Conservation (phyloP, 2,113 vertebrate genomes). For the Todiramphus chloris region DNA sequence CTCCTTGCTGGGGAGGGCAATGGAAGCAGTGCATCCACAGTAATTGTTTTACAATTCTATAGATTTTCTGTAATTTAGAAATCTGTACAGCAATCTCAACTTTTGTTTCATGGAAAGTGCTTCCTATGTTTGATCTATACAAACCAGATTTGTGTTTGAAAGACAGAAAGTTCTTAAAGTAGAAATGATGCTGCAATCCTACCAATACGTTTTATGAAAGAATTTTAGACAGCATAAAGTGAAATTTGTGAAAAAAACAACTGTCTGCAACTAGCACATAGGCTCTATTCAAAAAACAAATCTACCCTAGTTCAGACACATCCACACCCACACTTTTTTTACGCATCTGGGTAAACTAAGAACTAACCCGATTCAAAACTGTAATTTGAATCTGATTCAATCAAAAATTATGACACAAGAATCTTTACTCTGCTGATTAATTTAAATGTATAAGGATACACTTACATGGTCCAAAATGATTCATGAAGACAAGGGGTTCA, state of each 20-base stretch:
- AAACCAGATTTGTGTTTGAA: neutral
- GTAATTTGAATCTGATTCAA: neutral
- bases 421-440: neutral
- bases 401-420: neutral
- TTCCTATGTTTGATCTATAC: neutral
- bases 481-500: neutral
- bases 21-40: neutral
- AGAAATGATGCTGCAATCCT: neutral
- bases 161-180: neutral
- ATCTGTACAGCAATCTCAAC: neutral
- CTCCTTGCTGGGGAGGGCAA: neutral
- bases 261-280: neutral
- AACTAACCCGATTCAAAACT: neutral
- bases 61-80: neutral
- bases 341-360: neutral
- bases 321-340: neutral
- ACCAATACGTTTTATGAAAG: neutral
- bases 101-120: neutral
- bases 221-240: neutral
- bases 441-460: neutral
- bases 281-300: neutral
- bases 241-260: neutral
- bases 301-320: neutral
- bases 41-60: neutral
- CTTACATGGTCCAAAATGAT: neutral